These are phyloP conservation scores for Tenebrio molitor DNA, from an alignment of 1,140 invertebrate genomes.

Conservation along the genomic window DNA sequence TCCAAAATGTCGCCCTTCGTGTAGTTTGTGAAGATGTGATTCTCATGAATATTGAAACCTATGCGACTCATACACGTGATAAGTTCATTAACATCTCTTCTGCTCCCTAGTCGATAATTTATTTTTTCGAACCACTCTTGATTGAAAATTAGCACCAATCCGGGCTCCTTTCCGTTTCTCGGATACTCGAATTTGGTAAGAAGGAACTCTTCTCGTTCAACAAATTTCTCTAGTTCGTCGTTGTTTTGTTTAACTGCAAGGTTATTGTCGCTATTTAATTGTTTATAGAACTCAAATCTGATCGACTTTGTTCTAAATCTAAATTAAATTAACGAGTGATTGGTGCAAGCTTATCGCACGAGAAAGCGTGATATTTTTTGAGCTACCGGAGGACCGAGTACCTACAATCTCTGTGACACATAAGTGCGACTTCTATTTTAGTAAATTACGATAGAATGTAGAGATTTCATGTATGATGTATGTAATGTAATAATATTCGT, in stretches of 20 bases:
- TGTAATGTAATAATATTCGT: neutral
- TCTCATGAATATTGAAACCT: constrained; percentile 56
- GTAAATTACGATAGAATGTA: neutral
- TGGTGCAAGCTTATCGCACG: no score
- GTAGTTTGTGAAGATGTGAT: constrained; percentile 48
- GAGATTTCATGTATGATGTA: no score
- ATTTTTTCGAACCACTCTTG: constrained; percentile 52
- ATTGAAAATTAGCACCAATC: constrained; percentile 60
- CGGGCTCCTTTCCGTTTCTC: constrained; percentile 53
- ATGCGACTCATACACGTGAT: constrained; percentile 53
- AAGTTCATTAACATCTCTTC: constrained; percentile 58
- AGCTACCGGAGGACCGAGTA: no score
- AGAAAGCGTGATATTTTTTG: no score
- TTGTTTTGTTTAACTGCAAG: neutral
- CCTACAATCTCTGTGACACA: no score
- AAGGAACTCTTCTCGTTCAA: neutral
- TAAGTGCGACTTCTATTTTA: no score
- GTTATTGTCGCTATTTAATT: no score
- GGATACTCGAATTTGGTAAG: constrained; percentile 54
- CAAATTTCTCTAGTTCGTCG: neutral
- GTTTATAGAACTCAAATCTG: no score
- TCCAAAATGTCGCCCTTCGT: constrained; percentile 46
- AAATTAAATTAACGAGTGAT: no score
- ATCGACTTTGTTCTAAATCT: no score
- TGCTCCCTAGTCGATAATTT: constrained; percentile 47